A percentile compares a stretch with the other conserved stretches of the same genome.
phyloP scores from a whole-genome alignment of 2,888 invertebrate genomes.

The Formica aserva region DNA sequence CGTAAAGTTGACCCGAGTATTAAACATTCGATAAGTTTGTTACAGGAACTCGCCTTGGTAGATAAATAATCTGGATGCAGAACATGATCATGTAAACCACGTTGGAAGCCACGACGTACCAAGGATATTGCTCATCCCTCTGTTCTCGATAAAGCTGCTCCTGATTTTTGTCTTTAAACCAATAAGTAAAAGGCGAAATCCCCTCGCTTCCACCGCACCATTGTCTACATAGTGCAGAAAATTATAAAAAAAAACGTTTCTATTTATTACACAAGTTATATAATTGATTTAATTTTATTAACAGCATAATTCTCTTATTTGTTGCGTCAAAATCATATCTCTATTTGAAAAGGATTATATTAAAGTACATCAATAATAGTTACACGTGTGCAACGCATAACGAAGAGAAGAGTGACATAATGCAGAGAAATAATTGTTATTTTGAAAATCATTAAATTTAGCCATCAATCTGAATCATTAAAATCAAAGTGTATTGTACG shows the following conservation, averaged over 20 bases:
- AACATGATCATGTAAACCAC: conserved; percentile 92
- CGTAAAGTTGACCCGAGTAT: background rate
- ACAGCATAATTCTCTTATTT: background rate
- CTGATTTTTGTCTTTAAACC: conserved; percentile 92
- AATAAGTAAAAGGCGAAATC: conserved; percentile 92
- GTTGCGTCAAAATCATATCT: background rate
- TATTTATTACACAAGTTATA: background rate
- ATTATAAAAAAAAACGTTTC: background rate
- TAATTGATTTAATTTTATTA: background rate
- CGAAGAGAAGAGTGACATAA: background rate
- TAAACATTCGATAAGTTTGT: conserved; percentile 7
- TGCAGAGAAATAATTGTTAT: conserved; percentile 10
- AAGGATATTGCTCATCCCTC: conserved; percentile 93
- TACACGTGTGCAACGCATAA: background rate
- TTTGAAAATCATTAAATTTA: conserved; percentile 4
- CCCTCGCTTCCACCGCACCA: conserved; percentile 89
- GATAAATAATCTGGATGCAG: conserved; percentile 92
- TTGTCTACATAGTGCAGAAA: conserved; percentile 84
- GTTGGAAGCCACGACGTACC: conserved; percentile 93
- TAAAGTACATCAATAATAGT: background rate
- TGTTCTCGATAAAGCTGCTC: conserved; percentile 93
- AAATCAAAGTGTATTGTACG: background rate
- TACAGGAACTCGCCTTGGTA: conserved; percentile 90
- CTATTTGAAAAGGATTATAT: background rate
- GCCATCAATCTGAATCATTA: background rate